phyloP scores from a whole-genome alignment of 2,113 vertebrate species.

The Hippopotamus amphibius region DNA sequence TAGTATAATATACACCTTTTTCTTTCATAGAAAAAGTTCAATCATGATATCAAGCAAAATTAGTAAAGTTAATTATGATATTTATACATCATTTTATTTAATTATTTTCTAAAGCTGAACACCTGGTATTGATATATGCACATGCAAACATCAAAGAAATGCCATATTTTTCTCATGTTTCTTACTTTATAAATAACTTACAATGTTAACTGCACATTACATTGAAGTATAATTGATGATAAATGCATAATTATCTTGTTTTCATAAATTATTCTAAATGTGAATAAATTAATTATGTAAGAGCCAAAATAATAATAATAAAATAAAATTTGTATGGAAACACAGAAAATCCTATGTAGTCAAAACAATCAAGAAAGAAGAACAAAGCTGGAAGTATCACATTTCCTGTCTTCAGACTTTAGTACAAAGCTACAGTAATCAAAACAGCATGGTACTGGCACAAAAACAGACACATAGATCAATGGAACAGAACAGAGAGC shows the following conservation, averaged over 20 bases:
- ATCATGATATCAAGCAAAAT: neutral
- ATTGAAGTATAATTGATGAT: neutral
- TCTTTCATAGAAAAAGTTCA: neutral
- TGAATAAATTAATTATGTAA: neutral
- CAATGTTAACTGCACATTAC: neutral
- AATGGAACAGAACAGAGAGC: too few species aligned
- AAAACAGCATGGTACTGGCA: too few species aligned
- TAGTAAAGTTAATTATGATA: neutral
- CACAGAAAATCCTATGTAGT: too few species aligned
- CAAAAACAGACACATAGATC: too few species aligned
- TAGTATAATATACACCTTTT: neutral
- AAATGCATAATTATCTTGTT: neutral
- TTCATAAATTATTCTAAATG: slow-evolving; percentile 32
- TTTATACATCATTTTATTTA: neutral
- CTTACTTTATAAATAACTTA: slow-evolving; percentile 12
- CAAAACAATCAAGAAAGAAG: too few species aligned
- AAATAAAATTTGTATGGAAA: too few species aligned
- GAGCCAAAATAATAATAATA: neutral
- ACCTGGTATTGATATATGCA: neutral
- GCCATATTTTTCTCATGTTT: neutral
- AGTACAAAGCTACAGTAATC: too few species aligned
- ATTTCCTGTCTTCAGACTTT: too few species aligned
- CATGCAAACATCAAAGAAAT: neutral
- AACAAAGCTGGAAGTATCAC: too few species aligned
- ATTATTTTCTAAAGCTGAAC: neutral